These are phyloP conservation scores for Rugalucina vietnamica DNA, from an alignment of 2,888 invertebrate species.

Conservation along the genomic window DNA sequence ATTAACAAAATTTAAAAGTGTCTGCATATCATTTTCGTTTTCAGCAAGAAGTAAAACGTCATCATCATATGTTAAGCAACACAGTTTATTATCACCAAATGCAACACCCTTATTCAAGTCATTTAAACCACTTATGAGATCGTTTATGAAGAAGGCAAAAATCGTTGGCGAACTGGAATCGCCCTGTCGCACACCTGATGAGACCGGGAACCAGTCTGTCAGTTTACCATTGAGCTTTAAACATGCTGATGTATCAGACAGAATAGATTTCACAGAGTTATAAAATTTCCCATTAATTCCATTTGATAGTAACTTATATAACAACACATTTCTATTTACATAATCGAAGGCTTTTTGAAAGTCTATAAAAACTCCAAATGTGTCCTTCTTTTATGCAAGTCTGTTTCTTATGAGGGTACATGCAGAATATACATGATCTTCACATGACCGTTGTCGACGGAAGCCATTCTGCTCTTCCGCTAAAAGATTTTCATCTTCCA, in stretches of 20 bases:
- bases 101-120: too few relatives aligned
- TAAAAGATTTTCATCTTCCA: background rate
- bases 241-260: background rate
- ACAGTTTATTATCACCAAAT: too few relatives aligned
- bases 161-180: too few relatives aligned
- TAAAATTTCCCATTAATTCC: conserved; percentile 12
- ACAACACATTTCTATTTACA: conserved; percentile 18
- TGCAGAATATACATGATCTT: background rate
- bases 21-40: conserved; percentile 11
- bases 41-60: conserved; percentile 6
- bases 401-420: background rate
- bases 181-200: conserved; percentile 25
- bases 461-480: background rate
- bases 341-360: conserved; percentile 17
- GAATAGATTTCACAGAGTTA: conserved; percentile 12
- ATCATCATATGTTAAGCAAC: conserved; percentile 18
- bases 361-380: conserved; percentile 12
- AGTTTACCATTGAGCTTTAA: background rate
- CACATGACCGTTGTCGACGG: background rate
- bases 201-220: conserved; percentile 1
- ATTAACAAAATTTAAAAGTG: background rate
- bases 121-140: too few relatives aligned
- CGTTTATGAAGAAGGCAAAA: conserved; percentile 33
- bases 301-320: conserved; percentile 24
- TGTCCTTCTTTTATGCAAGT: background rate